Base-by-base conservation (phyloP, 2,113 vertebrate species). In the Rhipidura dahli region DNA sequence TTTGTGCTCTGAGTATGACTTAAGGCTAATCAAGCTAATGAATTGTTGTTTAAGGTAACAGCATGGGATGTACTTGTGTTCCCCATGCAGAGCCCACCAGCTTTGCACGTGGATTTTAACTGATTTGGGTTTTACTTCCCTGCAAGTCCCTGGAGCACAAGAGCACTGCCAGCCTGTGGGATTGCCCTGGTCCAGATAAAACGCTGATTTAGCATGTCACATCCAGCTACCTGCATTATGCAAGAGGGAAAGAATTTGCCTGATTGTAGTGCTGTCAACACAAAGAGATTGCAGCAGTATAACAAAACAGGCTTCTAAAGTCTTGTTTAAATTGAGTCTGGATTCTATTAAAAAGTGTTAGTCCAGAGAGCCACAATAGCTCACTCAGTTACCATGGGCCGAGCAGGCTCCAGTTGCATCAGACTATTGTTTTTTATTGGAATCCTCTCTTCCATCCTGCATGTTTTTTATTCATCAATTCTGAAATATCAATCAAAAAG, bases 271-370 rank as follows among this genome's bases (percentile, higher is more conserved):
- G 59, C 93, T 93, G 94, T 94, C 95, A 96, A 64, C 92, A 87
- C 87, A 70, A n/a, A 78, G 92, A 57, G 87, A 78, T 96, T 94
- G 90, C 93, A 93, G 71, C 91, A 66, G 44, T 24, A 0, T 18
- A 77, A 50, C 63, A 81, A 81, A 83, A 75, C 20, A 92, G 68
- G 70, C 76, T 94, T 35, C 92, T 75, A 12, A 92, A 87, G 57
- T 60, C 83, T 63, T 64, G 68, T 87, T 95, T 64, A 82, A 96
- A 76, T 90, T 83, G 88, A 47, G 80, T 95, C 92, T 93, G 94
- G 94, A 68, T 96, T 92, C 88, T 75, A 80, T 96, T 96, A 95
- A 86, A 90, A 65, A 83, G 39, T 60, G 53, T 86, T 66, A 39
- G 79, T 86, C 50, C 22, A 0, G 22, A 54, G 86, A 92, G 80